A percentile compares a stretch with the other conserved stretches of the same genome.
These are phyloP conservation scores for Brachionus angularis DNA, from an alignment of 1,140 invertebrate genomes.

Conservation along the genomic window DNA sequence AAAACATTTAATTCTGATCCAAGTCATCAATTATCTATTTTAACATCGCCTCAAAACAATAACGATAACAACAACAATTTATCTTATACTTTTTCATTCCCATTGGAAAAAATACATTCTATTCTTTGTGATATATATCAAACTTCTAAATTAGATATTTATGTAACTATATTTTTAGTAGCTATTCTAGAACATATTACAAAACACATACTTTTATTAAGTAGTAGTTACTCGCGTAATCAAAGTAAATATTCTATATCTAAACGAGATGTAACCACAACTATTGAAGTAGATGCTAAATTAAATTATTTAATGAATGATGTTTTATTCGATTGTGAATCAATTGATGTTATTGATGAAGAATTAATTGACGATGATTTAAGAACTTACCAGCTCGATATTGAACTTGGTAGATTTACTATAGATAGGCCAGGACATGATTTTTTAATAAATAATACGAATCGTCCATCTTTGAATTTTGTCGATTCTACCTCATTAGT, in stretches of 20 bases:
- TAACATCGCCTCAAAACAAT: not conserved
- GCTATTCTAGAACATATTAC: slow-evolving; percentile 26
- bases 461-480: slow-evolving; percentile 14
- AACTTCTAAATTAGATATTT: slow-evolving; percentile 7
- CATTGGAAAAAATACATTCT: slow-evolving; percentile 9
- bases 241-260: slow-evolving; percentile 20
- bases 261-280: slow-evolving; percentile 32
- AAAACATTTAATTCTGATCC: not conserved
- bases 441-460: too few species aligned
- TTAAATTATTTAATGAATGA: slow-evolving; percentile 25
- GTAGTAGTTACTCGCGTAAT: slow-evolving; percentile 2
- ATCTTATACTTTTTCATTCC: slow-evolving; percentile 21
- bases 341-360: slow-evolving; percentile 7
- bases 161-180: slow-evolving; percentile 20
- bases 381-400: not conserved
- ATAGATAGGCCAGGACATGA: not conserved
- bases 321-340: slow-evolving; percentile 6
- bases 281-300: slow-evolving; percentile 22
- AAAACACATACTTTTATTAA: slow-evolving; percentile 14
- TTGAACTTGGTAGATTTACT: not conserved
- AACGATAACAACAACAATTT: slow-evolving; percentile 9
- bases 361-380: slow-evolving; percentile 28
- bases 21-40: not conserved
- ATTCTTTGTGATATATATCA: slow-evolving; percentile 8
- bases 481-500: too few species aligned